A percentile compares a stretch with the other conserved stretches of the same genome.
Evolutionary conservation across 2,113 vertebrate species (phyloP).

Genomic region (Ranitomeya variabilis): DNA sequence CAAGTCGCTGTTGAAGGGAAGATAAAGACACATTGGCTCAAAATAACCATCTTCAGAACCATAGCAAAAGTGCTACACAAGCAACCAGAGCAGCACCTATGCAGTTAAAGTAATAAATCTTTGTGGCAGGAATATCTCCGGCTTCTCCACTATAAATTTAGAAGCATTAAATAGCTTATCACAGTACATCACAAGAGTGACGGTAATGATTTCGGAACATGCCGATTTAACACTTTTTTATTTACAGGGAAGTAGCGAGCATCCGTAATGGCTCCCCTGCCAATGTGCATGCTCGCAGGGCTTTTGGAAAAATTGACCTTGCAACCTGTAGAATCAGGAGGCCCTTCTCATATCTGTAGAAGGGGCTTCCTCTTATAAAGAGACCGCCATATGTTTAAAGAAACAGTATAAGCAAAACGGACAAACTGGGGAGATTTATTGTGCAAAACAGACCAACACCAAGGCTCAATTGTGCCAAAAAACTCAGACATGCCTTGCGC

Average conservation of each 20-base stretch:
- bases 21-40: not conserved
- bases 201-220: conserved; percentile 3
- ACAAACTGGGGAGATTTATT: no score
- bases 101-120: conserved; percentile 6
- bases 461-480: no score
- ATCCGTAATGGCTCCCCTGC: not conserved
- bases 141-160: not conserved
- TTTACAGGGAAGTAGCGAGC: not conserved
- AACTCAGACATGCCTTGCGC: no score
- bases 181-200: not conserved
- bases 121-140: conserved; percentile 5
- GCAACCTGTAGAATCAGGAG: not conserved
- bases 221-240: not conserved
- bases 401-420: no score
- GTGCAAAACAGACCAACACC: no score
- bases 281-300: not conserved
- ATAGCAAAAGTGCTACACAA: not conserved
- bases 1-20: not conserved
- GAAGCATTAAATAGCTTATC: conserved; percentile 26
- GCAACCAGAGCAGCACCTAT: not conserved
- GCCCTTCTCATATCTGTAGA: not conserved
- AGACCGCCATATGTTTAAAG: no score
- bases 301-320: not conserved
- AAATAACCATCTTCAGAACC: not conserved
- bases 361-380: no score